Base-by-base conservation (phyloP, 2,113 vertebrate genomes). In the Myotis davidii region DNA sequence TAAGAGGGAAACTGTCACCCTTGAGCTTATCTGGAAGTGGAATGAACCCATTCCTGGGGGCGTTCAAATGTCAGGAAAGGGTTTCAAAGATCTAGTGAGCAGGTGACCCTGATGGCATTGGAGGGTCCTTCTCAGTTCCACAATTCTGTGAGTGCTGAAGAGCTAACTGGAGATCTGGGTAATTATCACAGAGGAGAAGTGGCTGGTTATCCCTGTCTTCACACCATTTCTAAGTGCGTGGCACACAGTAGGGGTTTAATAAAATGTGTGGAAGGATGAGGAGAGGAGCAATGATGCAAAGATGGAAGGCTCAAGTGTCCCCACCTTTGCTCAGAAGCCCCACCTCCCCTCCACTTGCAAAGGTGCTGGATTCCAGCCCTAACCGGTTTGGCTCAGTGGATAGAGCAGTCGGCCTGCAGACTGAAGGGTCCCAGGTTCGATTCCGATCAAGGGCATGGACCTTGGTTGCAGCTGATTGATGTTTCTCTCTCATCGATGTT, bases 321-420 rank as follows among this genome's bases (percentile, higher is more conserved):
- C 59, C 59, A 61, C 42, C 23, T 73, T 34, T 78, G 32, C 59
- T 86, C 88, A 16, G 81, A 77, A 92, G 34, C 21, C 50, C 37
- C 29, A 45, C 45, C 86, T 95, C 50, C 54, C 3, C 7, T 42
- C 88, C n/a, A 85, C 23, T 50, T 56, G 45, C 37, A 37, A 86
- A 91, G 21, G 42, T 69, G 14, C 88, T 94, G 88, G 92, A 69
- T 54, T 64, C 73, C 39, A 81, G 72, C 74, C 90, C 42, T 42
- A 42, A 42, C 42, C 42, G 42, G 42, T 42, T 42, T 42, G 42
- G 42, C 42, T 42, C 42, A 42, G 42, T 42, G 42, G 42, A 42
- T 42, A 42, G 42, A 42, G 42, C 42, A n/a, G 42, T 42, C 7
- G 42, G 42, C 42, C 42, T 42, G 42, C 42, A 8, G 42, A 42